A percentile compares a stretch with the other conserved stretches of the same genome.
phyloP scores from a whole-genome alignment of 2,888 invertebrate species.

The Plemyria rubiginata region DNA sequence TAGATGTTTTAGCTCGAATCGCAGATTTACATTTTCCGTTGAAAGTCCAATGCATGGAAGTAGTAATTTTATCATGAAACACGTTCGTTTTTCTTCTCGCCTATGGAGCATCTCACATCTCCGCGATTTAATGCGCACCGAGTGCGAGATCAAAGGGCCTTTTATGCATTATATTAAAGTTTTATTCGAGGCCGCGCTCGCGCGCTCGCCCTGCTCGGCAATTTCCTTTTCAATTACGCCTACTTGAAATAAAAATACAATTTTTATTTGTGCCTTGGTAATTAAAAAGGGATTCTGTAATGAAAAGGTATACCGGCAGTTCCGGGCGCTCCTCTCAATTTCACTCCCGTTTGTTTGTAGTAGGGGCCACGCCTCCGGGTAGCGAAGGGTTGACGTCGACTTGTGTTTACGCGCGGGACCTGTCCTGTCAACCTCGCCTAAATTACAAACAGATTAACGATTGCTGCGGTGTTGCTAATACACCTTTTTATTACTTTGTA shows the following conservation, averaged over 20 bases:
- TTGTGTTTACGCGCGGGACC: conserved; percentile 54
- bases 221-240: conserved; percentile 85
- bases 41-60: conserved; percentile 24
- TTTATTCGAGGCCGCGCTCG: conserved; percentile 74
- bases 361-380: conserved; percentile 75
- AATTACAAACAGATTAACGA: conserved; percentile 57
- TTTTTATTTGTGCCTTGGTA: conserved; percentile 82
- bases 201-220: conserved; percentile 71
- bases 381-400: conserved; percentile 69
- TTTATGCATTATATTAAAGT: conserved; percentile 83
- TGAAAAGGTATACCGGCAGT: conserved; percentile 83
- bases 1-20: conserved; percentile 43
- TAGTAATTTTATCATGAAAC: conserved; percentile 46
- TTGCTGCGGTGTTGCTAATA: conserved; percentile 36
- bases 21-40: conserved; percentile 37
- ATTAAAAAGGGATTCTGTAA: conserved; percentile 85
- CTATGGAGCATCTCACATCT: conserved; percentile 67
- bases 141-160: conserved; percentile 82
- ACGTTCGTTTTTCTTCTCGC: conserved; percentile 50
- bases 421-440: conserved; percentile 60
- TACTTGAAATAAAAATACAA: conserved; percentile 84
- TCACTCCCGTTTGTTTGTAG: conserved; percentile 82
- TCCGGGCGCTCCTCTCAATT: conserved; percentile 83
- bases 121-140: conserved; percentile 74
- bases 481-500: not conserved